Evolutionary conservation across 1,140 invertebrate species (phyloP), one percentile per base, ranked within the genome.

Genomic region (Steinernema feltiae): DNA sequence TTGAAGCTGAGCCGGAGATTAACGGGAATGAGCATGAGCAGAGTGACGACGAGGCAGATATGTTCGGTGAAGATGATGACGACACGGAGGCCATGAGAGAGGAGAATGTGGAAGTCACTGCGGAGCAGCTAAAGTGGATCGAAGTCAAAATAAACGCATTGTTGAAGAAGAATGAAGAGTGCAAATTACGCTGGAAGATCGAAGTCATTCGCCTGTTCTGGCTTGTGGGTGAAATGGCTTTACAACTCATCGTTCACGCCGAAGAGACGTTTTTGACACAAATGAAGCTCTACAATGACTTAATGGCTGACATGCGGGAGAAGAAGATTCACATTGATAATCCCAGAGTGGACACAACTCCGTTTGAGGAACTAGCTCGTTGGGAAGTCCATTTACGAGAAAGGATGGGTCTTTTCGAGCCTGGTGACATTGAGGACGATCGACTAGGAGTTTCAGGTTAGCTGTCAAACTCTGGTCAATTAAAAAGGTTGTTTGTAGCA

Each of bases 361-460:
- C 53, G 12, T 63, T 17, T 27, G 53, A 15, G 12, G 53, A 63
- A 21, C 24, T 63, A 3, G 24, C 53, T 3, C 53, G 53, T 3
- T 63, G 53, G 53, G 53, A 63, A 21, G 24, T 27, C 15, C 53
- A 63, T 21, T 3, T 63, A 3, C 53, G 53, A 3, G 15, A 63
- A 21, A 63, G 24, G 53, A 63, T 15, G 53, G 53, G 53, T 21
- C 53, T 63, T 3, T 63, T 63, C 53, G 53, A 63, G 24, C 53
- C 53, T 27, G 53, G 53, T 3, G 53, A 63, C 24, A 63, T 63
- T 27, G 53, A 63, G 53, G 53, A 63, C 53, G 53, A 63, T 27
- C 53, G 53, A 3, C 53, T 63, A 3, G 53, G 53, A 63, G 53
- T 63, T 3, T 63, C 53, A 3, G n/a, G n/a, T n/a, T n/a, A n/a